Evolutionary conservation across 2,113 vertebrate species (phyloP).

Genomic region (Rynchops niger): DNA sequence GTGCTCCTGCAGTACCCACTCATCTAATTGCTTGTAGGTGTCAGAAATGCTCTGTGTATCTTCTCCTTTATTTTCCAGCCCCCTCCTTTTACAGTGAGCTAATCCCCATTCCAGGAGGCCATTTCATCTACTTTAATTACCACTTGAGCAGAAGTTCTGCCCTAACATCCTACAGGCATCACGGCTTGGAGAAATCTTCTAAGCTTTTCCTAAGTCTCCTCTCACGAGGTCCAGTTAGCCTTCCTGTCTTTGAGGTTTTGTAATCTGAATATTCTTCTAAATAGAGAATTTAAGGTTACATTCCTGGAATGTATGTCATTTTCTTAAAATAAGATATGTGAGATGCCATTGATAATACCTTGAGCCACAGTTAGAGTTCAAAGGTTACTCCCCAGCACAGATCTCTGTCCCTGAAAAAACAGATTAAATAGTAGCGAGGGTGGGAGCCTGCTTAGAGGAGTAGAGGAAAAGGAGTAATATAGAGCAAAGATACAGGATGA

Average conservation of each 20-base stretch:
- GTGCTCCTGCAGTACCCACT: neutral
- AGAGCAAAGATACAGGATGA: neutral
- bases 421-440: neutral
- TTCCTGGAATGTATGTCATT: neutral
- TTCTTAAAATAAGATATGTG: neutral
- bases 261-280: neutral
- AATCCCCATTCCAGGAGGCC: neutral
- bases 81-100: neutral
- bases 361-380: neutral
- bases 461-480: neutral
- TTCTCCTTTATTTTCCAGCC: neutral
- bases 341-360: neutral
- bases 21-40: neutral
- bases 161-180: neutral
- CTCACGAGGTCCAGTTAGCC: neutral
- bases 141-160: neutral
- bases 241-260: neutral
- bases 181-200: neutral
- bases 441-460: neutral
- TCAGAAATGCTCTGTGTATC: neutral
- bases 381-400: neutral
- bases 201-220: neutral
- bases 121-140: neutral
- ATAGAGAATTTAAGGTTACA: fast-evolving
- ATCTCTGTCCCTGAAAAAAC: neutral